Base-by-base conservation (phyloP, 2,888 invertebrate species). In the Corythucha ciliata region DNA sequence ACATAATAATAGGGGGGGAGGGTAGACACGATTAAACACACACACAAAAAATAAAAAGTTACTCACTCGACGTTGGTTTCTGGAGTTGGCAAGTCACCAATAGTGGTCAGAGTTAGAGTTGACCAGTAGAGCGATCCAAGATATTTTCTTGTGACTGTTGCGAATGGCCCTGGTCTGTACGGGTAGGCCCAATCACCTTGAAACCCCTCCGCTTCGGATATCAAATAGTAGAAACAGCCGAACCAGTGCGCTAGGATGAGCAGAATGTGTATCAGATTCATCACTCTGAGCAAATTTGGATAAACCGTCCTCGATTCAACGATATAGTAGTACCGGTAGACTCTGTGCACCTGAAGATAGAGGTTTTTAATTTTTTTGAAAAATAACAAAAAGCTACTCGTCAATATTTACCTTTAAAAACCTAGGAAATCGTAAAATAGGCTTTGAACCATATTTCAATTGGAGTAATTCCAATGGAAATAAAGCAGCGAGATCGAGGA, bases 21-120 rank as follows among this genome's bases (percentile, higher is more conserved):
- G 18, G 34, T 34, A 34, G 34, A 34, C 7, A 14, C 18, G 16
- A 34, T 34, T 10, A 29, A 12, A n/a, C n/a, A n/a, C n/a, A n/a
- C n/a, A n/a, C n/a, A n/a, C n/a, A n/a, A n/a, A n/a, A n/a, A n/a
- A n/a, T n/a, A 36, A 16, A 34, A 32, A 14, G 53, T 55, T 57
- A 85, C 93, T 90, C 75, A 94, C 94, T 94, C 90, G 68, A 87
- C 88, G 71, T 93, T 92, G 57, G 91, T 90, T 68, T 92, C 91
- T 1, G 94, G 94, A 4, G 91, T 92, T 2, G 93, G 93, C 58
- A 94, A 77, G 69, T 94, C 94, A 20, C 94, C 94, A 58, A 94
- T 94, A 34, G 94, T 94, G 32, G 94, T 94, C 53, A 94, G 74
- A 0, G 94, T 94, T 57, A 94, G 74, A 1, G 93, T 94, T 3